These are phyloP conservation scores for Oreochromis tanganicae DNA, from an alignment of 2,113 vertebrate genomes.

Conservation along the genomic window DNA sequence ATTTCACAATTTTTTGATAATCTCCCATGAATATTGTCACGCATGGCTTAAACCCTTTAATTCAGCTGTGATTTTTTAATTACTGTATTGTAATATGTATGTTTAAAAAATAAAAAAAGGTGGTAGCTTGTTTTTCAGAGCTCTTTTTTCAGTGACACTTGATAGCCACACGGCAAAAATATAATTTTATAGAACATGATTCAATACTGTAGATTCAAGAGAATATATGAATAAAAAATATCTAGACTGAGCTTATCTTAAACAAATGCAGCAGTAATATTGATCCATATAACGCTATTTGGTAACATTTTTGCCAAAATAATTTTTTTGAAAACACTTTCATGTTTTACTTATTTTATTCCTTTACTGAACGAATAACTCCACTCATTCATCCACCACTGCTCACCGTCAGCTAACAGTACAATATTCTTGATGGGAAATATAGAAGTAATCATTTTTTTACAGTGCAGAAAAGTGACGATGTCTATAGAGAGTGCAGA, in stretches of 20 bases:
- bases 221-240: not conserved
- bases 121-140: not conserved
- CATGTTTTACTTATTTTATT: not conserved
- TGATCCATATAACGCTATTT: not conserved
- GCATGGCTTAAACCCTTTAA: not conserved
- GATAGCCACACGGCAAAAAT: rapidly evolving
- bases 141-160: rapidly evolving
- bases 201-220: not conserved
- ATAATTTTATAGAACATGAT: not conserved
- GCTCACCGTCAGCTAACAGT: not conserved
- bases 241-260: not conserved
- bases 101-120: not conserved
- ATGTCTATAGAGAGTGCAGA: not conserved
- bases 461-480: not conserved
- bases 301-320: not conserved
- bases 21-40: not conserved
- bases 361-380: not conserved
- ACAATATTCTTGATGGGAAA: not conserved
- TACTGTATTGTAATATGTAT: not conserved
- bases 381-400: not conserved
- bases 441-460: not conserved
- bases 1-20: not conserved
- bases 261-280: not conserved
- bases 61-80: not conserved
- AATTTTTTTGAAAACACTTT: rapidly evolving